Percentiles rank a stretch among this genome's conserved stretches.
These are phyloP conservation scores for Pogonomyrmex californicus DNA, from an alignment of 1,140 invertebrate genomes.

Conservation along the genomic window DNA sequence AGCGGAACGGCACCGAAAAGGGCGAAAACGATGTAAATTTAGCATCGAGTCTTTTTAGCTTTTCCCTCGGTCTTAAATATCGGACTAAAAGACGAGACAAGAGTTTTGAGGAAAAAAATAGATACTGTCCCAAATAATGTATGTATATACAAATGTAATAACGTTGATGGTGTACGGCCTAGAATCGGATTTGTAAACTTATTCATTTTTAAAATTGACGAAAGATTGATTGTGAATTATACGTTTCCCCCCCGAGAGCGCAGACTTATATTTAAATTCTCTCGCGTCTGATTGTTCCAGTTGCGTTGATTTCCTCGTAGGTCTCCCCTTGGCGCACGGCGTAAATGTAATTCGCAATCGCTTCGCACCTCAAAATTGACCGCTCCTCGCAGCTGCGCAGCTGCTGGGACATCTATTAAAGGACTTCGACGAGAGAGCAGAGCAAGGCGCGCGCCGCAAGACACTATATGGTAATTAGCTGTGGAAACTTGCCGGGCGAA, in stretches of 20 bases:
- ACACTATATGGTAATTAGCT: slow-evolving; percentile 76
- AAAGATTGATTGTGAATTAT: neutral
- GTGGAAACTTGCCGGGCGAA: slow-evolving; percentile 75
- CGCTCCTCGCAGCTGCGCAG: slow-evolving; percentile 44
- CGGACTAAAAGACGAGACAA: neutral
- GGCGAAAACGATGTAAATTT: slow-evolving; percentile 56
- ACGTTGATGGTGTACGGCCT: neutral
- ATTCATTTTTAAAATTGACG: neutral
- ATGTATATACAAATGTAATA: neutral
- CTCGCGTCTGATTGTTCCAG: neutral
- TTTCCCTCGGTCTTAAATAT: slow-evolving; percentile 32
- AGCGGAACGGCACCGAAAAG: slow-evolving; percentile 33
- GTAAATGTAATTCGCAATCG: slow-evolving; percentile 48
- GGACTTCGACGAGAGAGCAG: slow-evolving; percentile 33
- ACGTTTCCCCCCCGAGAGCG: neutral
- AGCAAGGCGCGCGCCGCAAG: slow-evolving; percentile 58
- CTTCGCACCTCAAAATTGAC: slow-evolving; percentile 62
- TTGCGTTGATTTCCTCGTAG: slow-evolving; percentile 15
- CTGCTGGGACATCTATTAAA: slow-evolving; percentile 71
- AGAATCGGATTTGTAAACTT: neutral
- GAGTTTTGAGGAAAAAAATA: neutral
- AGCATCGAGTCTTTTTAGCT: slow-evolving; percentile 26
- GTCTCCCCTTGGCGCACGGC: neutral
- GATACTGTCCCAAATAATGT: neutral
- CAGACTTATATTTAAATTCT: neutral